Base-by-base conservation (phyloP, 1,140 invertebrate species). In the Meloidogyne hapla region DNA sequence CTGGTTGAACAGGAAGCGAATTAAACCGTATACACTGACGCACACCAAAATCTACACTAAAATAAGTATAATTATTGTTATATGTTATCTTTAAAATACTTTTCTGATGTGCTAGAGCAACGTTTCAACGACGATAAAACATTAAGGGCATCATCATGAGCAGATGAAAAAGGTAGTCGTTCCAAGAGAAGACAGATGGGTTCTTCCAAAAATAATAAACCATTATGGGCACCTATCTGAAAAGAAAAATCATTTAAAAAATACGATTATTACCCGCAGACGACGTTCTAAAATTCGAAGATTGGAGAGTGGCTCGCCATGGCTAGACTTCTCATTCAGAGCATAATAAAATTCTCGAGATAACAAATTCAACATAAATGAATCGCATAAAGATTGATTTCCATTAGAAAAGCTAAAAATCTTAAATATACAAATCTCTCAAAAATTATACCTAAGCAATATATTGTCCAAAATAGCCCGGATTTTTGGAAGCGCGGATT, bases 181-280 rank as follows among this genome's bases (percentile, higher is more conserved):
- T 63, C 45, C 45, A 80, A 62, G 38, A 67, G 66, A 25, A 82
- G 48, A 13, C 48, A 76, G 15, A 76, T 26, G 4, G 81, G 81
- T 45, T 82, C 81, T 42, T 82, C 81, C 5, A 83, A 69, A 62
- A 72, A 82, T 33, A 26, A 69, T 10, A 82, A 66, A 18, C 81
- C 76, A 56, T 82, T 82, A 61, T 82, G 81, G 13, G 83, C 48
- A 23, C 81, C 79, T 65, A 82, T 77, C 77, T 78, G 18, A 23
- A 69, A 63, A 33, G 18, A 64, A 25, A 2, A 15, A 0, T 5
- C n/a, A 21, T 63, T 40, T 28, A 26, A 26, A 13, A 64, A 25
- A 28, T 6, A 26, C 6, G 13, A 38, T 18, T 18, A 4, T 8
- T 73, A 64, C 70, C 26, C 23, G 61, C 40, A 73, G 21, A 13